Evolutionary conservation across 2,888 invertebrate genomes (phyloP).

Genomic region (Cataglyphis altisquamis): DNA sequence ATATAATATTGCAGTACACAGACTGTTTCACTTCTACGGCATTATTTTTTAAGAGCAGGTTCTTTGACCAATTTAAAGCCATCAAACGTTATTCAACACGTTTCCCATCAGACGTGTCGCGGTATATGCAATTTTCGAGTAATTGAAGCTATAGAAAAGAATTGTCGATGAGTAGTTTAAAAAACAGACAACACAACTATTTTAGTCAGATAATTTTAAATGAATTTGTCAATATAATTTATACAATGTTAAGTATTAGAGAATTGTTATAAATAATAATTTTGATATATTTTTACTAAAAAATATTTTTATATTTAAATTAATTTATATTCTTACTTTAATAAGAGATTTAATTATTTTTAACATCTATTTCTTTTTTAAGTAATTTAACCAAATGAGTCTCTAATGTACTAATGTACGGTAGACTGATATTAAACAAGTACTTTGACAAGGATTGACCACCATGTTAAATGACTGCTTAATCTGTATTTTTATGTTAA

Average conservation of each 20-base stretch:
- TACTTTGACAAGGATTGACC: background rate
- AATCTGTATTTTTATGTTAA: slow-evolving; percentile 28
- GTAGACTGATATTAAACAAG: background rate
- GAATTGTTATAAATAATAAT: background rate
- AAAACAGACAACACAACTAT: background rate
- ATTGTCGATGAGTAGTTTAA: background rate
- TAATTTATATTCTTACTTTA: background rate
- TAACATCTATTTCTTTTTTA: background rate
- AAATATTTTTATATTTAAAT: background rate
- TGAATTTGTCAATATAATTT: background rate
- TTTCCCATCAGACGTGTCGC: background rate
- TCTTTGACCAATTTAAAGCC: slow-evolving; percentile 6
- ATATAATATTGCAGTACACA: slow-evolving; percentile 24
- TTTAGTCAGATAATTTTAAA: background rate
- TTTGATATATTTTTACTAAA: background rate
- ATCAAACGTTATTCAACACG: background rate
- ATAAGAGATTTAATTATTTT: slow-evolving; percentile 12
- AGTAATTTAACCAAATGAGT: slow-evolving; percentile 5
- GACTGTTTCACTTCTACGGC: background rate
- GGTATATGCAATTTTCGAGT: background rate
- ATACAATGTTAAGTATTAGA: background rate
- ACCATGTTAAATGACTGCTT: background rate
- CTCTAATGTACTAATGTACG: background rate
- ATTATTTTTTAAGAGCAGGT: slow-evolving; percentile 22
- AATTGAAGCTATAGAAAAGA: background rate